Evolutionary conservation across 2,113 vertebrate species (phyloP).

Genomic region (Malurus elegans): DNA sequence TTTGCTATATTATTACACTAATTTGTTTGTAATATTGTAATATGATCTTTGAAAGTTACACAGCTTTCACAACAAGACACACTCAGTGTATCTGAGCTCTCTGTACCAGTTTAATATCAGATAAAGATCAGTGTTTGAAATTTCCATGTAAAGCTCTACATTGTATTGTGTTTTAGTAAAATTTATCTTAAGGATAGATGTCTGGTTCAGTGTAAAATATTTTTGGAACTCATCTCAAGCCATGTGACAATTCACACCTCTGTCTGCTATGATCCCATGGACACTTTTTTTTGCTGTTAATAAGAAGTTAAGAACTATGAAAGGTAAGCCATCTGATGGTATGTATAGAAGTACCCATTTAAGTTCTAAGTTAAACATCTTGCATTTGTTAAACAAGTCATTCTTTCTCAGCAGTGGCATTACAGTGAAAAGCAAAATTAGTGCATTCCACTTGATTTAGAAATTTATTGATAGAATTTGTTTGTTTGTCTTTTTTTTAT

Average conservation of each 20-base stretch:
- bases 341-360: background rate
- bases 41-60: background rate
- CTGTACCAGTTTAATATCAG: background rate
- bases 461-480: background rate
- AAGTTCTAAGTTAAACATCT: background rate
- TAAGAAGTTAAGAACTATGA: background rate
- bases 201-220: background rate
- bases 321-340: background rate
- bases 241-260: background rate
- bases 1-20: background rate
- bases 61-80: background rate
- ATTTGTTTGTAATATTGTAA: background rate
- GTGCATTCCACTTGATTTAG: background rate
- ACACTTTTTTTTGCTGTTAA: background rate
- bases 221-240: background rate
- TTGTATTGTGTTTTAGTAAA: background rate
- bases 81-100: background rate
- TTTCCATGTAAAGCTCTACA: background rate
- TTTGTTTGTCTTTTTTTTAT: background rate
- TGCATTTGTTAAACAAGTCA: background rate
- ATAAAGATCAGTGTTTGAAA: background rate
- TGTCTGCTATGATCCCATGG: background rate
- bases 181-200: background rate
- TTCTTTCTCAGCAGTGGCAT: background rate
- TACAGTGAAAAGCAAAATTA: background rate